These are phyloP conservation scores for Scaptomyza cyrtandrae DNA, from an alignment of 2,888 invertebrate species.

Conservation along the genomic window DNA sequence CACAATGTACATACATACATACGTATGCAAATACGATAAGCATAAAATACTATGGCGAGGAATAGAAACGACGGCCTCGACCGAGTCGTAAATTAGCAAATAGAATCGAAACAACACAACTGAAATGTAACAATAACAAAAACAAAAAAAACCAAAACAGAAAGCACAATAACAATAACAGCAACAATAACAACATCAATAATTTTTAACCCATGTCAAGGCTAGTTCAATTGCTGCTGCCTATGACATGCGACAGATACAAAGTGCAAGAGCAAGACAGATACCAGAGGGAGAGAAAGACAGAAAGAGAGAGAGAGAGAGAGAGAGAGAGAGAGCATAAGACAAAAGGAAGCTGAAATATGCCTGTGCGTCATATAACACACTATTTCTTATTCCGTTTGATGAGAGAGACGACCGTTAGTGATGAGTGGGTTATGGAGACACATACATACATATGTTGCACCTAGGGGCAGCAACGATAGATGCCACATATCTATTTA, in stretches of 20 bases:
- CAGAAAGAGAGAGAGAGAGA: not conserved
- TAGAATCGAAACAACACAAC: constrained; percentile 46
- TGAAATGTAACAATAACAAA: constrained; percentile 33
- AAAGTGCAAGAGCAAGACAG: not conserved
- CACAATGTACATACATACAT: not conserved
- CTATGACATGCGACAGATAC: constrained; percentile 9
- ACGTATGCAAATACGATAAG: not conserved
- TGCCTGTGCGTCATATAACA: too few species aligned
- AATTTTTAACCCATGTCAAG: constrained; percentile 63
- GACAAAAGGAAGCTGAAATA: too few species aligned
- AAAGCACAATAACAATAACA: constrained; percentile 11
- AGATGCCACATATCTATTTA: constrained; percentile 2
- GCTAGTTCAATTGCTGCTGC: constrained; percentile 57
- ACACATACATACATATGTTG: too few species aligned
- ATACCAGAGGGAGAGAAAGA: not conserved
- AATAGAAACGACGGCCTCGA: constrained; percentile 20
- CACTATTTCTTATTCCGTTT: too few species aligned
- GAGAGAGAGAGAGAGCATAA: too few species aligned
- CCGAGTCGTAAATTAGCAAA: constrained; percentile 64
- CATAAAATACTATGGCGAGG: constrained; percentile 3
- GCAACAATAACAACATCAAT: constrained; percentile 20
- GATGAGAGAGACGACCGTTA: too few species aligned
- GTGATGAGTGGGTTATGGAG: too few species aligned
- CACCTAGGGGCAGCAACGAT: not conserved
- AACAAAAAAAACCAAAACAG: constrained; percentile 39